Conservation (phyloP, 2,888 invertebrate genomes). For the Aspidiotus destructor region DNA sequence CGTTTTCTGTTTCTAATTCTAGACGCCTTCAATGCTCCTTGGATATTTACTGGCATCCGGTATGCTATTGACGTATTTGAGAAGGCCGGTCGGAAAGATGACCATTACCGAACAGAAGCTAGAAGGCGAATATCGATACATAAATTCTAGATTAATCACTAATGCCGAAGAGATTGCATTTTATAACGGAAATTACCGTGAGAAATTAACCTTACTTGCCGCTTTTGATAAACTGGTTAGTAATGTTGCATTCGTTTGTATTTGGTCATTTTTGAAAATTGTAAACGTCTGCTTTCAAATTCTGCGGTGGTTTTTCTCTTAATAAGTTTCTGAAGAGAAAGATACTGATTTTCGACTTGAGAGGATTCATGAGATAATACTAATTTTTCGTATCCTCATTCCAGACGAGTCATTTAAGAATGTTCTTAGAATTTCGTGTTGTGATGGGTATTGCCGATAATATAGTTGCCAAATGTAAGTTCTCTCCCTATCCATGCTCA, state of each 20-base stretch:
- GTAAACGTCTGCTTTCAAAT: no score
- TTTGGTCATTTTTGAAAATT: no score
- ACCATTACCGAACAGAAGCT: slow-evolving; percentile 91
- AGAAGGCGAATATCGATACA: slow-evolving; percentile 97
- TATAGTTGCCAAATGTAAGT: slow-evolving; percentile 83
- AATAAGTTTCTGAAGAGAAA: no score
- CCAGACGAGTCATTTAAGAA: slow-evolving; percentile 67
- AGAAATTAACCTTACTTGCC: slow-evolving; percentile 74
- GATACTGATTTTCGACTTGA: no score
- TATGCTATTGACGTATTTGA: slow-evolving; percentile 69
- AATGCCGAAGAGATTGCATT: slow-evolving; percentile 91
- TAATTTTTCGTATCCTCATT: slow-evolving; percentile 36
- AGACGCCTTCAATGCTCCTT: slow-evolving; percentile 84
- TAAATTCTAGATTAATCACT: slow-evolving; percentile 90
- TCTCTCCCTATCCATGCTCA: neutral
- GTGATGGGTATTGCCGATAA: slow-evolving; percentile 92
- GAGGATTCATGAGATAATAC: no score
- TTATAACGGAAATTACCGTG: slow-evolving; percentile 72
- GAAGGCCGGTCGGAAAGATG: slow-evolving; percentile 78
- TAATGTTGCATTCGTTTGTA: neutral
- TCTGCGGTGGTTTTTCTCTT: no score
- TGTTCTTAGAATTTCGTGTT: slow-evolving; percentile 79
- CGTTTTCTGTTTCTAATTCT: slow-evolving; percentile 41
- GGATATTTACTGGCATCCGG: slow-evolving; percentile 81
- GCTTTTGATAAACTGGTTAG: slow-evolving; percentile 74